These are phyloP conservation scores for Poecilus cupreus DNA, from an alignment of 2,888 invertebrate species.

Conservation along the genomic window DNA sequence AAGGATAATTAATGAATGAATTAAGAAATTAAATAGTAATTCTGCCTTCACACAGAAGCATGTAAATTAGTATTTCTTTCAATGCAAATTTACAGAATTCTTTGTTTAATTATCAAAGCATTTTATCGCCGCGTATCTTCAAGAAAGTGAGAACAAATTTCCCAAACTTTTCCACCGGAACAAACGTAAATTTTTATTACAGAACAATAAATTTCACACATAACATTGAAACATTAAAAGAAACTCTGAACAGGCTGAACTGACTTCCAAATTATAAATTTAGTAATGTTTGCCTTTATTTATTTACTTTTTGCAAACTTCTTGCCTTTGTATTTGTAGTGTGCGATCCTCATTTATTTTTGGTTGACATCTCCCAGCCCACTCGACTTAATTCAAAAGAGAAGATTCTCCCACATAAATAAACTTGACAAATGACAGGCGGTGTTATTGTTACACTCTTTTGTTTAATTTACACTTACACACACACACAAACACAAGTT, in stretches of 20 bases:
- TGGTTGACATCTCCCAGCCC: slow-evolving; percentile 11
- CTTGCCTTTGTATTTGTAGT: no score
- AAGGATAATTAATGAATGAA: background rate
- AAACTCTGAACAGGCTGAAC: no score
- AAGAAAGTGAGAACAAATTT: slow-evolving; percentile 22
- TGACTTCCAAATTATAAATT: background rate
- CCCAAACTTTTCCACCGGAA: background rate
- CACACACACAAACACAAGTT: background rate
- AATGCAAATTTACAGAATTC: slow-evolving; percentile 30
- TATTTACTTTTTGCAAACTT: no score
- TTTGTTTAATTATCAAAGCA: no score
- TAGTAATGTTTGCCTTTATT: background rate
- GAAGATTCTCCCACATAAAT: slow-evolving; percentile 42
- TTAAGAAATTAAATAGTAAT: slow-evolving; percentile 1
- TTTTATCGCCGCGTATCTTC: background rate
- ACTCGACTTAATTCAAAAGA: slow-evolving; percentile 15
- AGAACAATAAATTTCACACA: background rate
- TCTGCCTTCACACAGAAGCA: no score
- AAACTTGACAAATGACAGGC: slow-evolving; percentile 17
- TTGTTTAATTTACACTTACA: slow-evolving; percentile 25
- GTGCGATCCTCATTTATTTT: background rate
- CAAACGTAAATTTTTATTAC: background rate
- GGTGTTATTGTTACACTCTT: slow-evolving; percentile 8
- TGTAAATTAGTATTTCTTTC: background rate
- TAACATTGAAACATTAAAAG: no score